Base-by-base conservation (phyloP, 2,888 invertebrate species). In the Meiosimyza platycephala region DNA sequence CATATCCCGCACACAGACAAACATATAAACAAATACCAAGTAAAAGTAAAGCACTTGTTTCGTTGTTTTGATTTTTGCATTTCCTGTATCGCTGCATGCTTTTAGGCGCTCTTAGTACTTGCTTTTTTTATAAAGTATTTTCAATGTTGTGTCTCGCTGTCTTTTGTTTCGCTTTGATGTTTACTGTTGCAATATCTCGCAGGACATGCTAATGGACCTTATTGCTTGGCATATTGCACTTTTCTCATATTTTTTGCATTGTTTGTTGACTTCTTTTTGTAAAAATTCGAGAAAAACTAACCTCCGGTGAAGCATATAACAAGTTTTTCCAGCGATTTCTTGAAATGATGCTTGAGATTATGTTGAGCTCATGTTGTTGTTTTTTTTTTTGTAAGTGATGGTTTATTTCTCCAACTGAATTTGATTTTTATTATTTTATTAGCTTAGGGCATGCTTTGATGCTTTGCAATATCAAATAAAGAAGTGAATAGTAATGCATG, bases 141-240 rank as follows among this genome's bases (percentile, higher is more conserved):
- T n/a, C 48, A 50, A n/a, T 60, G 51, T 50, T 59, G 59, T 60
- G 59, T 40, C 22, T 18, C 47, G 47, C 62, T 70, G 6, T 40
- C 9, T 40, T 40, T 40, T 40, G 40, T 40, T 9, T 40, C 40
- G 40, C 40, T 40, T 40, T 40, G 9, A 40, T 40, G 40, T 40
- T 22, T 15, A 50, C 18, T 6, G 48, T 4, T n/a, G 18, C 22
- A n/a, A 50, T 60, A 62, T 71, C 74, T 40, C 74, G 22, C 33
- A 74, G 74, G 74, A 68, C 59, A 67, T 67, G 74, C 74, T 74
- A 74, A 74, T 74, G 74, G 74, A 74, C 68, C 71, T 65, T 72
- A 74, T 68, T 65, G 72, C 71, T 40, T 40, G 28, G 71, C 50
- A 57, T 71, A 71, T 65, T 57, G 65, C 55, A 55, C 59, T 51